Conservation (phyloP, 2,888 invertebrate species). For the Plebejus anna region DNA sequence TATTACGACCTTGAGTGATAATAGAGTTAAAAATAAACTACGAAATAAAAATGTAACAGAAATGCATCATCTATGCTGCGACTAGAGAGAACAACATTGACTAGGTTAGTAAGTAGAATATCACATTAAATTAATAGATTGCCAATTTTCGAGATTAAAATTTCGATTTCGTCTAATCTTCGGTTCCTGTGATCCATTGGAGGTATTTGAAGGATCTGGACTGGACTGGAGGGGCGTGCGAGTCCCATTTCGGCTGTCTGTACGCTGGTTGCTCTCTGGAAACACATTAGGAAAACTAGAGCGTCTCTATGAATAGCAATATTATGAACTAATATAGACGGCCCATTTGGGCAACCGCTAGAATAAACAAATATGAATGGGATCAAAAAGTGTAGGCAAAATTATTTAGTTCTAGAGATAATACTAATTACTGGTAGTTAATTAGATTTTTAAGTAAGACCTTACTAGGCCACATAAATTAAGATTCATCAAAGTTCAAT, state of each 20-base stretch:
- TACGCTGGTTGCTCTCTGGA: constrained; percentile 70
- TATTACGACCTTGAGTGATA: constrained; percentile 4
- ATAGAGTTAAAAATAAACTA: constrained; percentile 19
- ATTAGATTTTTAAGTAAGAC: background rate
- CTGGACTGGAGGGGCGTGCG: constrained; percentile 68
- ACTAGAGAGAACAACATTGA: constrained; percentile 43
- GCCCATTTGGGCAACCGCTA: background rate
- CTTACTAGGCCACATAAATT: background rate
- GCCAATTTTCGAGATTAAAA: constrained; percentile 19
- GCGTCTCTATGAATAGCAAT: constrained; percentile 5
- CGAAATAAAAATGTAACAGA: constrained; percentile 24
- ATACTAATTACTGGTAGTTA: background rate
- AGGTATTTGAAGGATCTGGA: constrained; percentile 78
- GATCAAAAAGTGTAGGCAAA: background rate
- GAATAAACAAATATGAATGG: background rate
- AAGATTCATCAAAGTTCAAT: background rate
- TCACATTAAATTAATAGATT: constrained; percentile 46
- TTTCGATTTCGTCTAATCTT: constrained; percentile 52
- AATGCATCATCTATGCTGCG: constrained; percentile 29
- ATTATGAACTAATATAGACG: constrained; percentile 17
- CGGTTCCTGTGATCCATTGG: constrained; percentile 78
- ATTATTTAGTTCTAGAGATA: background rate
- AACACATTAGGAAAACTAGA: constrained; percentile 36
- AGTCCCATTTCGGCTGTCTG: constrained; percentile 58
- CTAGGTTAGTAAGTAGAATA: constrained; percentile 58